Conservation (phyloP, 37 sponge, comb jelly and placozoan species). For the Cliona cf. orientalis region DNA sequence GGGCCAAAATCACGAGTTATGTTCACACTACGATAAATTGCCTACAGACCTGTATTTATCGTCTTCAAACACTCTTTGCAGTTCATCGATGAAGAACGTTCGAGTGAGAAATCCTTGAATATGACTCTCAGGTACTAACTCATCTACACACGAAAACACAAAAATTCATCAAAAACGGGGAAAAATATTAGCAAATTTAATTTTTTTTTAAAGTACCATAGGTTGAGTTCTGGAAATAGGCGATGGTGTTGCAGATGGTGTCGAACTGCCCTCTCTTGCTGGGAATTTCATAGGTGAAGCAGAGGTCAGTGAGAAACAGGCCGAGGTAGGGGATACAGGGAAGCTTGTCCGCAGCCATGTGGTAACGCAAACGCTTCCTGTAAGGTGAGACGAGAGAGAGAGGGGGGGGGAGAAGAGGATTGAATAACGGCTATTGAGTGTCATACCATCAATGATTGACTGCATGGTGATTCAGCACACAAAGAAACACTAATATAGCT, state of each 20-base stretch:
- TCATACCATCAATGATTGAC: background rate
- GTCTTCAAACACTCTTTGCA: conserved; percentile 80
- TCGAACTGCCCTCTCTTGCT: conserved; percentile 20
- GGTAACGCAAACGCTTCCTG: conserved; percentile 68
- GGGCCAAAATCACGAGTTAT: background rate
- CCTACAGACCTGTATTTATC: conserved; percentile 74
- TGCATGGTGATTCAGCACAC: background rate
- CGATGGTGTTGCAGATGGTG: conserved; percentile 53
- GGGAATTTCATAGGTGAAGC: conserved; percentile 35
- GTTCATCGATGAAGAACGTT: conserved; percentile 77
- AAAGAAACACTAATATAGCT: background rate
- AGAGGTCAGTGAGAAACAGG: conserved; percentile 74
- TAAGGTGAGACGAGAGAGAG: background rate
- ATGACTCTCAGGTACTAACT: conserved; percentile 23
- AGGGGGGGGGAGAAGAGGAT: background rate
- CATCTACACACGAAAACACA: conserved; percentile 39
- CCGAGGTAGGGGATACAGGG: conserved; percentile 86
- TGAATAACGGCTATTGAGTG: background rate
- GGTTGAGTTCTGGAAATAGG: conserved; percentile 72
- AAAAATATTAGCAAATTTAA: background rate
- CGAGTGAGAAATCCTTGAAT: conserved; percentile 62
- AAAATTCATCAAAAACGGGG: background rate
- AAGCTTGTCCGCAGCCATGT: conserved; percentile 50
- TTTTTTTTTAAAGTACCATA: conserved; percentile 53
- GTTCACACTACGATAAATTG: background rate